Conservation (phyloP, 2,797 vertebrate genomes). For the Botia almorhae region DNA sequence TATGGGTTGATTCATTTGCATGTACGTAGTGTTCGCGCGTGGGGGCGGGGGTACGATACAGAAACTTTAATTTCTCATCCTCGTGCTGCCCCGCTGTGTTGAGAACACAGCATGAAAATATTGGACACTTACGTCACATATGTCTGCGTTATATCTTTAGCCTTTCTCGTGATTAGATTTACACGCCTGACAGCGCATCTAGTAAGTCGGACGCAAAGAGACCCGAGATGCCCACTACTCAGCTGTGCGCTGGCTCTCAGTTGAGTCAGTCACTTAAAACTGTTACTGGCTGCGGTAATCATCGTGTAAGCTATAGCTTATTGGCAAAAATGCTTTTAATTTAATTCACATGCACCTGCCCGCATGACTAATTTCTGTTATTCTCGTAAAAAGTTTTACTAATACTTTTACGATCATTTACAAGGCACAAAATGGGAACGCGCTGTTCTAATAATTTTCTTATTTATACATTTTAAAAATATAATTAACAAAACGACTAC, state of each 20-base stretch:
- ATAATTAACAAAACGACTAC: no score
- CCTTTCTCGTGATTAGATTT: constrained; percentile 8
- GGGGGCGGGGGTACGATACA: background rate
- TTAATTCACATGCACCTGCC: background rate
- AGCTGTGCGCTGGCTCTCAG: background rate
- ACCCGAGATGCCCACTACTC: no score
- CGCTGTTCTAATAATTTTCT: background rate
- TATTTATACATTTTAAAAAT: no score
- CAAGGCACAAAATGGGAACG: background rate
- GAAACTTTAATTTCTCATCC: constrained; percentile 2
- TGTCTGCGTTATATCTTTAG: background rate
- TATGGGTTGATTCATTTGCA: background rate
- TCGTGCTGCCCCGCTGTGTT: constrained; percentile 35
- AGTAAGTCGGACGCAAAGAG: background rate
- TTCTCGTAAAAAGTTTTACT: background rate
- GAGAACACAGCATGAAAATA: constrained; percentile 26
- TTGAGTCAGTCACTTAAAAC: background rate
- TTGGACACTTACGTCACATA: background rate
- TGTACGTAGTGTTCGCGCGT: background rate
- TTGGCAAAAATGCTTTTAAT: background rate
- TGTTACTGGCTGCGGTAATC: background rate
- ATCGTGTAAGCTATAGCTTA: background rate
- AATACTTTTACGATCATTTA: background rate
- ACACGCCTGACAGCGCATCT: background rate
- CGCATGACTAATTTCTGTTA: background rate